Conservation (phyloP, 2,888 invertebrate genomes). For the Carpatolechia fugitivella region DNA sequence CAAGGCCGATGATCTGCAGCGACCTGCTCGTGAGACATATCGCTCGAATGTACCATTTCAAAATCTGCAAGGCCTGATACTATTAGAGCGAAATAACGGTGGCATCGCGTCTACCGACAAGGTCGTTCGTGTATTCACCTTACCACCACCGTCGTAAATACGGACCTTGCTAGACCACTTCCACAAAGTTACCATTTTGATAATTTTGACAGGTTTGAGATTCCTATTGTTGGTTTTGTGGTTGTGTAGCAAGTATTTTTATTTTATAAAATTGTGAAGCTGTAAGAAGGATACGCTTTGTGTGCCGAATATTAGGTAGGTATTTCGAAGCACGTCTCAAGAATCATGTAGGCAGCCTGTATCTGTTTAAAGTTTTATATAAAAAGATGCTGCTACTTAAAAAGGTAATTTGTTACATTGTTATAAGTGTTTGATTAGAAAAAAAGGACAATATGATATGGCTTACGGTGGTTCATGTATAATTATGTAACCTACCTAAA, state of each 20-base stretch:
- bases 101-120: neutral
- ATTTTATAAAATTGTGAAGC: too few species aligned
- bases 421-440: too few species aligned
- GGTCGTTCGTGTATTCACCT: slow-evolving; percentile 12
- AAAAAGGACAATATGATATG: too few species aligned
- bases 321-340: too few species aligned
- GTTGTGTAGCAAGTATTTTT: neutral
- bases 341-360: too few species aligned
- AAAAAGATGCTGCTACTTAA: too few species aligned
- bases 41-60: slow-evolving; percentile 7
- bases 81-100: slow-evolving; percentile 10
- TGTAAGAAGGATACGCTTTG: too few species aligned
- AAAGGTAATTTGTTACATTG: too few species aligned
- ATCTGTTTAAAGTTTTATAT: too few species aligned
- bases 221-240: neutral
- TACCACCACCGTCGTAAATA: neutral
- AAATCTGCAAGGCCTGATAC: slow-evolving; percentile 5
- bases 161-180: neutral
- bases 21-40: slow-evolving; percentile 13
- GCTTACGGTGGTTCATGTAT: too few species aligned
- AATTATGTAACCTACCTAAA: too few species aligned
- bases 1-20: slow-evolving; percentile 26
- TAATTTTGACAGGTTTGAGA: neutral
- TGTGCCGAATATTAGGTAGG: too few species aligned
- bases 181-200: neutral